These are phyloP conservation scores for Lutjanus erythropterus DNA, from an alignment of 2,113 vertebrate species.

Conservation along the genomic window DNA sequence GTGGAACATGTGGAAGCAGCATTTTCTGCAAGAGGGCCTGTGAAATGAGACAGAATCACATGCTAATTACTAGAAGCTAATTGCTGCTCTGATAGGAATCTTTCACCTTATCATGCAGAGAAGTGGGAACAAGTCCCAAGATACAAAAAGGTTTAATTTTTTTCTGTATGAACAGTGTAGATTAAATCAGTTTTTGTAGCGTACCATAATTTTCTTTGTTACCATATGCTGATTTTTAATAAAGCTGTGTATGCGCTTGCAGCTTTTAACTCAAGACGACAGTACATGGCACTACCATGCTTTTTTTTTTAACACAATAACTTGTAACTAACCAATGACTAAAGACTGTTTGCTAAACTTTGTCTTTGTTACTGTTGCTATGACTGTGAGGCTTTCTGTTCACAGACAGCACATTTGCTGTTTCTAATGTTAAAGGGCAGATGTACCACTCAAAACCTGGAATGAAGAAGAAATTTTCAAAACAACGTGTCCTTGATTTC, in stretches of 20 bases:
- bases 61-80: constrained; percentile 57
- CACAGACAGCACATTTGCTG: background rate
- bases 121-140: constrained; percentile 29
- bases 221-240: background rate
- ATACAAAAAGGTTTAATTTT: constrained; percentile 1
- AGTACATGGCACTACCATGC: background rate
- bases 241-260: background rate
- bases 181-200: background rate
- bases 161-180: background rate
- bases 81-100: constrained; percentile 29
- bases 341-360: background rate
- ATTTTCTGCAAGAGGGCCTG: constrained; percentile 67
- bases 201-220: background rate
- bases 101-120: constrained; percentile 6
- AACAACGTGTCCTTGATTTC: background rate
- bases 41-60: constrained; percentile 56
- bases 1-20: constrained; percentile 47
- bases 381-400: background rate
- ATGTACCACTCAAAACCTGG: background rate
- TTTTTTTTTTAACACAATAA: background rate
- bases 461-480: background rate
- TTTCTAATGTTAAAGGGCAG: background rate
- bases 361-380: background rate
- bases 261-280: background rate
- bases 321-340: background rate